Evolutionary conservation across 2,113 vertebrate species (phyloP).

Genomic region (Hipposideros armiger): DNA sequence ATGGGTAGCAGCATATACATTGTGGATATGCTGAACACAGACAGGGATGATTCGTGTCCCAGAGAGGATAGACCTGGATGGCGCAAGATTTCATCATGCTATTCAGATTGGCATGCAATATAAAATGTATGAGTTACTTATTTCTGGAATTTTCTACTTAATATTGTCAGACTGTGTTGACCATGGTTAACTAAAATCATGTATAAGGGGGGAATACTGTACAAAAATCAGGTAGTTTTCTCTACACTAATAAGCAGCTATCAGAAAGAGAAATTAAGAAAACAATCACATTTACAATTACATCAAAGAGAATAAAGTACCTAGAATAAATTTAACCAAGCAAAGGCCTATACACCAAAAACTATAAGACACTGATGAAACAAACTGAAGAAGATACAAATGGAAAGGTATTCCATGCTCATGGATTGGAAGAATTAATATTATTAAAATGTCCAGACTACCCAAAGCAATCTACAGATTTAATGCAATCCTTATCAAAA

Average conservation of each 20-base stretch:
- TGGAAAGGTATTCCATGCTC: not conserved
- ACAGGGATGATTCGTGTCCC: not conserved
- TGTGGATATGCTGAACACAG: not conserved
- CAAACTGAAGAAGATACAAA: not conserved
- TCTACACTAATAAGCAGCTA: not conserved
- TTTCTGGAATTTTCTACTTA: too few relatives aligned
- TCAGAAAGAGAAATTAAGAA: not conserved
- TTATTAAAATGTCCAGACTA: not conserved
- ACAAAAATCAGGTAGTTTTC: not conserved
- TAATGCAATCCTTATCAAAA: not conserved
- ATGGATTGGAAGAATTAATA: not conserved
- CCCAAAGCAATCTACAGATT: not conserved
- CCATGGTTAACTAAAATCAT: too few relatives aligned
- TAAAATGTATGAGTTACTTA: not conserved
- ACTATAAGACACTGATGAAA: not conserved
- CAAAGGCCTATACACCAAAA: not conserved
- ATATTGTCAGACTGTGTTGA: too few relatives aligned
- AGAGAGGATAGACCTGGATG: not conserved
- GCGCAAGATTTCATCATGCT: too few relatives aligned
- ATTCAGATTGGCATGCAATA: not conserved
- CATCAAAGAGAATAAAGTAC: not conserved
- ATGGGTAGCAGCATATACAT: not conserved
- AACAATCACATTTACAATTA: not conserved
- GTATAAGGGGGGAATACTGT: too few relatives aligned
- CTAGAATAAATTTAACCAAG: not conserved